Conservation (phyloP, 1,140 invertebrate species). For the Ceratitis capitata region DNA sequence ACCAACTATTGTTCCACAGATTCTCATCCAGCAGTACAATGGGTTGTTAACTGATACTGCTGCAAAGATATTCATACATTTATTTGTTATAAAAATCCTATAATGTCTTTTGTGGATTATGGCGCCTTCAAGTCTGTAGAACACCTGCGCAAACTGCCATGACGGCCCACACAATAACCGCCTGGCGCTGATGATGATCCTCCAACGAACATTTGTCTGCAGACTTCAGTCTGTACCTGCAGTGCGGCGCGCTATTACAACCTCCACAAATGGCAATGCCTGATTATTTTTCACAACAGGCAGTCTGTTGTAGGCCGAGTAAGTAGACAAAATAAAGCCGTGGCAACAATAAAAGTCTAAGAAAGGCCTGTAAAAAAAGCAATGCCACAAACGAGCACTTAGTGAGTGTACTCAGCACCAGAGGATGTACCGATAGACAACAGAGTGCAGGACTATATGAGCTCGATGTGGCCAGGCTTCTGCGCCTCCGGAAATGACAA, state of each 20-base stretch:
- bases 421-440: background rate
- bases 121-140: conserved; percentile 29
- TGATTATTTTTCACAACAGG: conserved; percentile 11
- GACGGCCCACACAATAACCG: conserved; percentile 2
- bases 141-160: conserved; percentile 30
- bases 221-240: background rate
- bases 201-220: background rate
- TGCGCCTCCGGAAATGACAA: conserved; percentile 32
- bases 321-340: background rate
- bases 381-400: background rate
- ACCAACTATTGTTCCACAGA: no score
- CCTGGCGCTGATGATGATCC: background rate
- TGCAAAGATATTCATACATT: background rate
- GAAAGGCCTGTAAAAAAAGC: no score
- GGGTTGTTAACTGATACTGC: background rate
- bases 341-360: background rate
- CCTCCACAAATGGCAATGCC: conserved; percentile 29
- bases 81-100: background rate
- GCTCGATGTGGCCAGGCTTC: background rate
- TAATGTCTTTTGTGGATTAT: background rate
- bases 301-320: background rate
- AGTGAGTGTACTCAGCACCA: background rate
- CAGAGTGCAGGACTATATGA: background rate
- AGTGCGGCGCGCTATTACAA: background rate
- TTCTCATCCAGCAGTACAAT: background rate